Evolutionary conservation across 1,140 invertebrate genomes (phyloP).

Genomic region (Drosophila bifasciata): DNA sequence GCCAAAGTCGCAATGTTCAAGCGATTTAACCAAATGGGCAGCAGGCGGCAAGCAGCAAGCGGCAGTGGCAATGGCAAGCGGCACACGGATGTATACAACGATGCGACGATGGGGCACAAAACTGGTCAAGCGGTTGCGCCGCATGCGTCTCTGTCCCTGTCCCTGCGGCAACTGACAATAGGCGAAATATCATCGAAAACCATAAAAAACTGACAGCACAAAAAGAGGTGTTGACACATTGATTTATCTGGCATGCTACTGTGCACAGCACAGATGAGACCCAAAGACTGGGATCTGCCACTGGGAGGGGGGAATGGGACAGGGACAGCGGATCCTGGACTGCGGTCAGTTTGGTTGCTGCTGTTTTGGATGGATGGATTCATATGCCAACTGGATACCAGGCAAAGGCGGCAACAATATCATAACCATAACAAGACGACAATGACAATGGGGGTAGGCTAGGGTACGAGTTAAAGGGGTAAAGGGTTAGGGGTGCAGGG

Average conservation of each 20-base stretch:
- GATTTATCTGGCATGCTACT: slow-evolving; percentile 84
- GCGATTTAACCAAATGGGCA: slow-evolving; percentile 77
- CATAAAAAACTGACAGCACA: slow-evolving; percentile 84
- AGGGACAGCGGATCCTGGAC: slow-evolving; percentile 3
- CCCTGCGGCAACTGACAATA: slow-evolving; percentile 70
- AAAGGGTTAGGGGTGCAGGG: no score
- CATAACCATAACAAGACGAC: slow-evolving; percentile 68
- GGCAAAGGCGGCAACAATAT: slow-evolving; percentile 68
- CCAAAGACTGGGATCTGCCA: not conserved
- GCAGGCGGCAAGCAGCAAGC: slow-evolving; percentile 41
- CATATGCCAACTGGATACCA: slow-evolving; percentile 48
- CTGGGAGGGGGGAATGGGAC: not conserved
- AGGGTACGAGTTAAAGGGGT: no score
- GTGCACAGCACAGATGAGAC: slow-evolving; percentile 77
- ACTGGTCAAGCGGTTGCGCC: slow-evolving; percentile 37
- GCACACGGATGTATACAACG: not conserved
- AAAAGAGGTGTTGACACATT: slow-evolving; percentile 84
- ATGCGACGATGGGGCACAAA: slow-evolving; percentile 9
- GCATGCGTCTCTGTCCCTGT: slow-evolving; percentile 60
- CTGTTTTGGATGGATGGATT: slow-evolving; percentile 69
- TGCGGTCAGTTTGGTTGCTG: slow-evolving; percentile 7
- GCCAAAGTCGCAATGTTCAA: slow-evolving; percentile 25
- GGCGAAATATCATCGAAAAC: slow-evolving; percentile 84
- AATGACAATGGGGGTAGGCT: slow-evolving; percentile 19
- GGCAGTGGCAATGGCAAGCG: no score